Conservation (phyloP, 2,888 invertebrate species). For the Drosophila gaucha region DNA sequence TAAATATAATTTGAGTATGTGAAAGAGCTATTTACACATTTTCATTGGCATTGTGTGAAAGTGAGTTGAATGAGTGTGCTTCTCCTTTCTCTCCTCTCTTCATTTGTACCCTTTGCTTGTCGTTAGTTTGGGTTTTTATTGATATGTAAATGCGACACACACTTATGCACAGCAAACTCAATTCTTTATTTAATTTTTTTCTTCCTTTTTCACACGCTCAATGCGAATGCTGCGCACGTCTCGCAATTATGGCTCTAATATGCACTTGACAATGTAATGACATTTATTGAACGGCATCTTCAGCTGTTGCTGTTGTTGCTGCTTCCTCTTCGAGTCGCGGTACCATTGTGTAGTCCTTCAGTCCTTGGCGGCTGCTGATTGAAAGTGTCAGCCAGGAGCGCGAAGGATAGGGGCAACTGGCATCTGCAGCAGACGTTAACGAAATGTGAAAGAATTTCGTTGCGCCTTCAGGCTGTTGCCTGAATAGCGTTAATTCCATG, state of each 20-base stretch:
- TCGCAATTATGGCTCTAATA: slow-evolving; percentile 76
- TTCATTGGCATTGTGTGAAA: not conserved
- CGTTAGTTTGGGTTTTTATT: slow-evolving; percentile 50
- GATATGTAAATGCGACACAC: slow-evolving; percentile 54
- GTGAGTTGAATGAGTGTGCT: not conserved
- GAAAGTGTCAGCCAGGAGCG: slow-evolving; percentile 58
- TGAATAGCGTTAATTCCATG: slow-evolving; percentile 68
- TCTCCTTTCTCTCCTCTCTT: not conserved
- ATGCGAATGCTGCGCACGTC: slow-evolving; percentile 69
- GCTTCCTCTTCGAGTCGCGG: slow-evolving; percentile 5
- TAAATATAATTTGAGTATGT: not conserved
- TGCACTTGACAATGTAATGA: slow-evolving; percentile 79
- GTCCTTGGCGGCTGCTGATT: slow-evolving; percentile 47
- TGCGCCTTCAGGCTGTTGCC: slow-evolving; percentile 22
- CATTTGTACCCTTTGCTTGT: not conserved
- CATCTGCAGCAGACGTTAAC: slow-evolving; percentile 46
- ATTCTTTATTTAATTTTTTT: slow-evolving; percentile 15
- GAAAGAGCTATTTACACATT: not conserved
- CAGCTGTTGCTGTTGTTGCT: slow-evolving; percentile 9
- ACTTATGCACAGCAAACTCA: slow-evolving; percentile 44
- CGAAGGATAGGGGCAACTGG: not conserved
- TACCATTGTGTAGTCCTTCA: slow-evolving; percentile 30
- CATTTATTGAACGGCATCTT: slow-evolving; percentile 68
- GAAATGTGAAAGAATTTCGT: slow-evolving; percentile 61
- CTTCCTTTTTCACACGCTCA: not conserved